These are phyloP conservation scores for Lepilemur septentrionalis DNA, from an alignment of 2,797 vertebrate species.

Conservation along the genomic window DNA sequence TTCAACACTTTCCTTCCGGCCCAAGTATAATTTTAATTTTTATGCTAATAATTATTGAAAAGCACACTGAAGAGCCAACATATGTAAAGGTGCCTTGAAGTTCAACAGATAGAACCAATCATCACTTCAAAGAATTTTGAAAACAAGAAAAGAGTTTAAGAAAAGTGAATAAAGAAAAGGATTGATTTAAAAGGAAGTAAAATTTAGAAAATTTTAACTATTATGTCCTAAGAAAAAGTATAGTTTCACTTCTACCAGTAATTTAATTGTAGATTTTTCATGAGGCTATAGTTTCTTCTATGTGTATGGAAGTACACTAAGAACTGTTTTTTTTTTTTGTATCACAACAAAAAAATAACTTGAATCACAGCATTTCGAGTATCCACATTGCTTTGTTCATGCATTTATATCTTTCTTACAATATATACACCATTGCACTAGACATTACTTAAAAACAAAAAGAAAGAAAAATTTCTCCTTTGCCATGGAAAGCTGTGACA, in stretches of 20 bases:
- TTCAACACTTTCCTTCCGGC: constrained; percentile 25
- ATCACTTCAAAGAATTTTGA: background rate
- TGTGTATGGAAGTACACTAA: background rate
- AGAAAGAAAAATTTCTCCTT: background rate
- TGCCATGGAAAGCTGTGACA: background rate
- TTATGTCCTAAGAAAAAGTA: background rate
- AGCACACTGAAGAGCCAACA: background rate
- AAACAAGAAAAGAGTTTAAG: background rate
- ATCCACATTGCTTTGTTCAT: background rate
- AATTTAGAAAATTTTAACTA: background rate
- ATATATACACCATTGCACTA: background rate
- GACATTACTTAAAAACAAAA: background rate
- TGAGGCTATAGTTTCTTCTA: background rate
- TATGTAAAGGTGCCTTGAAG: background rate
- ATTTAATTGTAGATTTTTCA: background rate
- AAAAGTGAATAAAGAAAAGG: background rate
- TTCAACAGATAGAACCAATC: background rate
- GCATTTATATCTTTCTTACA: background rate
- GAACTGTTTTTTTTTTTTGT: background rate
- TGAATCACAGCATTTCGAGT: background rate
- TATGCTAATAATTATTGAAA: constrained; percentile 20
- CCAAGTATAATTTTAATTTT: background rate
- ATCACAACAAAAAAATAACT: background rate
- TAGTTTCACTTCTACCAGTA: background rate
- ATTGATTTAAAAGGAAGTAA: background rate